These are phyloP conservation scores for Limnephilus lunatus DNA, from an alignment of 2,888 invertebrate genomes.

Conservation along the genomic window DNA sequence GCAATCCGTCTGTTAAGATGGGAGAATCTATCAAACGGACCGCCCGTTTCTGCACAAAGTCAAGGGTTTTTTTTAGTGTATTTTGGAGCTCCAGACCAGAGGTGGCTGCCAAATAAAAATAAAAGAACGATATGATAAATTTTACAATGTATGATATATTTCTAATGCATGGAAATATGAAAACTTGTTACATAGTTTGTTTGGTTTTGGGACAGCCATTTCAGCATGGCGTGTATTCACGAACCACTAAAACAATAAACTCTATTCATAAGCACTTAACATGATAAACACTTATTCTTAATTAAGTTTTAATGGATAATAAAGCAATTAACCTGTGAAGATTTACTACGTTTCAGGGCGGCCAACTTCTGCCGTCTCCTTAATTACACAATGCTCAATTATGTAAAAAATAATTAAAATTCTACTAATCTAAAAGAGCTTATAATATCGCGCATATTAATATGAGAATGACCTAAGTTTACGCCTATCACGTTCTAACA, in stretches of 20 bases:
- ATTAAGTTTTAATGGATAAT: neutral
- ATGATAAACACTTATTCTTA: neutral
- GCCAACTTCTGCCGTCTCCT: neutral
- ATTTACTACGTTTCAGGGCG: neutral
- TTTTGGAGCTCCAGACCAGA: too few species aligned
- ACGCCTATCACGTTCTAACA: neutral
- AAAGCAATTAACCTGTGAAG: neutral
- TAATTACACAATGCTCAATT: neutral
- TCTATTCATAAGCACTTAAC: neutral
- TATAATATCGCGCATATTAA: neutral
- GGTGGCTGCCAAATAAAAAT: too few species aligned
- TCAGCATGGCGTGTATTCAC: neutral
- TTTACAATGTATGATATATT: too few species aligned
- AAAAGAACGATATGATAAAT: too few species aligned
- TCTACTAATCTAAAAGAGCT: neutral
- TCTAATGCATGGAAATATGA: neutral
- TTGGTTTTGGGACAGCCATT: neutral
- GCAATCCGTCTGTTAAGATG: too few species aligned
- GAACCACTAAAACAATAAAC: conserved; percentile 2
- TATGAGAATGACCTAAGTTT: neutral
- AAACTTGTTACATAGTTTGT: neutral
- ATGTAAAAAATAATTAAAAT: neutral
- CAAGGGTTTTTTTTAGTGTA: too few species aligned
- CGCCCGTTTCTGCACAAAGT: too few species aligned
- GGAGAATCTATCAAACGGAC: too few species aligned